These are phyloP conservation scores for Vidua chalybeata DNA, from an alignment of 2,113 vertebrate species.

Conservation along the genomic window DNA sequence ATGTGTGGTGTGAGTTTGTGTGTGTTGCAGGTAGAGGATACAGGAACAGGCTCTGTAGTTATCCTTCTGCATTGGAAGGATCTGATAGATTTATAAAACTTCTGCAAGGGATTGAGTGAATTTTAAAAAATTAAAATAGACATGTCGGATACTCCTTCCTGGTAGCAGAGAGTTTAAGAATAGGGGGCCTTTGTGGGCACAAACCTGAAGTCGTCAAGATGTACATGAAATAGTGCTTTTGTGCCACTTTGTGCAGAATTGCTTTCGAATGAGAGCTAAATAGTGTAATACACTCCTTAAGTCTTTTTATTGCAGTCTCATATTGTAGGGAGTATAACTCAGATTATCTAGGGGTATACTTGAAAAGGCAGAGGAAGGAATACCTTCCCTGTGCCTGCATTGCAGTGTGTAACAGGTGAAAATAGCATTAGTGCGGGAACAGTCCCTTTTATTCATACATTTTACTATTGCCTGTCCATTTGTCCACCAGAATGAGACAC, in stretches of 20 bases:
- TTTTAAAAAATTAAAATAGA: slow-evolving; percentile 56
- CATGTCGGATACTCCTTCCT: not conserved
- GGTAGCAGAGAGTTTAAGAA: slow-evolving; percentile 39
- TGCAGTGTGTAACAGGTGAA: slow-evolving; percentile 62
- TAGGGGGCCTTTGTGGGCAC: not conserved
- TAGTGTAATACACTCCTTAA: not conserved
- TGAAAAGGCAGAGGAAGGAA: not conserved
- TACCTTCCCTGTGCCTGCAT: not conserved
- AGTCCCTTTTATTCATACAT: slow-evolving; percentile 62
- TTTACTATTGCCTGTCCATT: slow-evolving; percentile 69
- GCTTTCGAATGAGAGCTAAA: slow-evolving; percentile 28
- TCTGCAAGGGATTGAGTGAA: not conserved
- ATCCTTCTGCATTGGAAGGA: not conserved
- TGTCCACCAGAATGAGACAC: slow-evolving; percentile 75
- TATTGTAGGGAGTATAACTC: not conserved
- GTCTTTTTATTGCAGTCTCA: not conserved
- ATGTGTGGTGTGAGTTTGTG: not conserved
- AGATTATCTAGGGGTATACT: not conserved
- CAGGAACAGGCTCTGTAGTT: not conserved
- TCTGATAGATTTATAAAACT: slow-evolving; percentile 18
- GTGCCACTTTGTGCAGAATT: not conserved
- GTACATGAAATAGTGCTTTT: not conserved
- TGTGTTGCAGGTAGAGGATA: not conserved
- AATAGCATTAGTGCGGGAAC: slow-evolving; percentile 64
- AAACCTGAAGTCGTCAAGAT: not conserved